Conservation (phyloP, 2,888 invertebrate species). For the Boloria selene region DNA sequence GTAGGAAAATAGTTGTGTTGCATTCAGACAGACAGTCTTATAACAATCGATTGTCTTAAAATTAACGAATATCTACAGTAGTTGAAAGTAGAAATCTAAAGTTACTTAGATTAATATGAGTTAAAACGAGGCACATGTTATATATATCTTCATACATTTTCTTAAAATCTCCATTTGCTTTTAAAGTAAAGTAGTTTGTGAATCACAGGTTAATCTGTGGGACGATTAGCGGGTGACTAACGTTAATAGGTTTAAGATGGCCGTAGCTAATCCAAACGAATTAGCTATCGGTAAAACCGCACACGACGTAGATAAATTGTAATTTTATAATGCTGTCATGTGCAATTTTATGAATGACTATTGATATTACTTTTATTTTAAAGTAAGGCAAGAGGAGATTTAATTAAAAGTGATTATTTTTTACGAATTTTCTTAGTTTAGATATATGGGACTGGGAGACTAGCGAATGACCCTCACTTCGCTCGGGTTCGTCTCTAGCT, state of each 20-base stretch:
- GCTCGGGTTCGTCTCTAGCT: too few relatives aligned
- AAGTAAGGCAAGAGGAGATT: background rate
- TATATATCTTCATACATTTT: background rate
- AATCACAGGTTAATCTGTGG: constrained; percentile 56
- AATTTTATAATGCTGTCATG: constrained; percentile 13
- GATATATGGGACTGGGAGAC: too few relatives aligned
- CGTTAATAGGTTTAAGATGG: constrained; percentile 64
- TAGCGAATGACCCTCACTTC: too few relatives aligned
- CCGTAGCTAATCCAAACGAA: constrained; percentile 64
- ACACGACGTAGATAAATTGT: constrained; percentile 47
- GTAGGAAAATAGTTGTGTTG: too few relatives aligned
- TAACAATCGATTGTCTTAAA: too few relatives aligned
- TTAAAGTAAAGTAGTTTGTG: constrained; percentile 39
- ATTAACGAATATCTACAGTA: too few relatives aligned
- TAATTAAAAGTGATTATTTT: too few relatives aligned
- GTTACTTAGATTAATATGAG: too few relatives aligned
- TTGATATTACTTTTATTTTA: background rate
- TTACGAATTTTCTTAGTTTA: too few relatives aligned
- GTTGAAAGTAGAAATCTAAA: too few relatives aligned
- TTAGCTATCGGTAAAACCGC: constrained; percentile 63
- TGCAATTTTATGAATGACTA: constrained; percentile 6
- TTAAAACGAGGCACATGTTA: background rate
- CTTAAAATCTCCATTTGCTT: constrained; percentile 7
- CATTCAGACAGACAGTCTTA: too few relatives aligned
- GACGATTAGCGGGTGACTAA: constrained; percentile 59